Conservation (phyloP, 2,888 invertebrate genomes). For the Serrognathus titanus region DNA sequence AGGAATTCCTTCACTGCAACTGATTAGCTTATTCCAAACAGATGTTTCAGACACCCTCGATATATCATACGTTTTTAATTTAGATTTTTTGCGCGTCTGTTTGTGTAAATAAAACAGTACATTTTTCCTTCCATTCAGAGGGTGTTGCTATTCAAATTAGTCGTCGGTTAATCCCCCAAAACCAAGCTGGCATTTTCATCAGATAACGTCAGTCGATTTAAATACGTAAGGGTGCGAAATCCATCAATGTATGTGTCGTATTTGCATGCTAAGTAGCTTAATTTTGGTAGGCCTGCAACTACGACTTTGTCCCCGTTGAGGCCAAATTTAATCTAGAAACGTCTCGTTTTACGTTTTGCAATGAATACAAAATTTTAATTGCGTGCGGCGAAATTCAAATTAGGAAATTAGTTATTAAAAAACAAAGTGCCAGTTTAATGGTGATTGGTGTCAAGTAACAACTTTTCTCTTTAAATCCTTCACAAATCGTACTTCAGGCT, state of each 20-base stretch:
- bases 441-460: too few species aligned
- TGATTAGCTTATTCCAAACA: slow-evolving; percentile 6
- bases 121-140: neutral
- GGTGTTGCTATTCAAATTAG: slow-evolving; percentile 15
- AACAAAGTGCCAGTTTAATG: too few species aligned
- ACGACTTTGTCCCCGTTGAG: too few species aligned
- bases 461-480: too few species aligned
- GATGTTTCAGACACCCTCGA: slow-evolving; percentile 5
- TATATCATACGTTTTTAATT: slow-evolving; percentile 12
- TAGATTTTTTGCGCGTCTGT: neutral
- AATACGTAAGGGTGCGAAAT: slow-evolving; percentile 26
- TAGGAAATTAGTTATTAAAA: too few species aligned
- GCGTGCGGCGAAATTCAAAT: too few species aligned
- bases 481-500: too few species aligned
- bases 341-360: too few species aligned
- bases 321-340: too few species aligned
- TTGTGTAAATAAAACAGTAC: too few species aligned
- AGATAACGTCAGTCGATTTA: slow-evolving; percentile 27
- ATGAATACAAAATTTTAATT: too few species aligned
- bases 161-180: slow-evolving; percentile 11
- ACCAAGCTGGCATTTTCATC: slow-evolving; percentile 18
- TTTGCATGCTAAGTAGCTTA: slow-evolving; percentile 16
- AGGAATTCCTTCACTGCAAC: neutral
- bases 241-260: slow-evolving; percentile 32
- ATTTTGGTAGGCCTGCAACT: neutral